Evolutionary conservation across 2,888 invertebrate species (phyloP), one percentile per base, ranked within the genome.

Genomic region (Ichneumoninae sp.): DNA sequence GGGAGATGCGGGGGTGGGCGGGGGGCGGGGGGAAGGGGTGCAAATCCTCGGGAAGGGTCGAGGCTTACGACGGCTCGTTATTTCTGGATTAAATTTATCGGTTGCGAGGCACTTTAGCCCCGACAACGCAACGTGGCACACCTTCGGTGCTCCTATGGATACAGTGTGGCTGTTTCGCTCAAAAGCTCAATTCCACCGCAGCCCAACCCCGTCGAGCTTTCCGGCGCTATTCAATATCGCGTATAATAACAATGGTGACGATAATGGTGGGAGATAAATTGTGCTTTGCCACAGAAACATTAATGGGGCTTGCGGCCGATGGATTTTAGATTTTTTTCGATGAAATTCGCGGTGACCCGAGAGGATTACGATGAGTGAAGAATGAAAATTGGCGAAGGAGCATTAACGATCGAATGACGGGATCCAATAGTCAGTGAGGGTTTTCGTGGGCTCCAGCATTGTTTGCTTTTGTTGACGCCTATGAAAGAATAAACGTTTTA

Each of bases 51-150:
- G 66, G 70, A 82, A 86, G 86, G 83, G 83, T 83, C 86, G 85
- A 84, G 81, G 86, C 86, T 87, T 85, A 87, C 78, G 83, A 77
- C 80, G 85, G 85, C 86, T 87, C 87, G 87, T 87, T 87, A 87
- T 87, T 87, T 87, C 83, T 86, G 87, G 87, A 87, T 87, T 87
- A 87, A 87, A 86, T 84, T 87, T 86, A 86, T 86, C 86, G 84
- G 80, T 82, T 70, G 78, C 75, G 82, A 84, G 76, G 86, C 76
- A 86, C 85, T 86, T 86, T 86, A 47, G 65, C 50, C 80, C 72
- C 84, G 79, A 26, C 50, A 50, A 66, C 66, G 52, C 33, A 70
- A 71, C 50, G 75, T 71, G 66, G 66, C 33, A 68, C 66, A 60
- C 72, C 44, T 47, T 16, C 75, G 66, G 57, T 70, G 62, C 62